Conservation (phyloP, 53 echinoderm and acorn worm species). For the Echinometra lucunter region DNA sequence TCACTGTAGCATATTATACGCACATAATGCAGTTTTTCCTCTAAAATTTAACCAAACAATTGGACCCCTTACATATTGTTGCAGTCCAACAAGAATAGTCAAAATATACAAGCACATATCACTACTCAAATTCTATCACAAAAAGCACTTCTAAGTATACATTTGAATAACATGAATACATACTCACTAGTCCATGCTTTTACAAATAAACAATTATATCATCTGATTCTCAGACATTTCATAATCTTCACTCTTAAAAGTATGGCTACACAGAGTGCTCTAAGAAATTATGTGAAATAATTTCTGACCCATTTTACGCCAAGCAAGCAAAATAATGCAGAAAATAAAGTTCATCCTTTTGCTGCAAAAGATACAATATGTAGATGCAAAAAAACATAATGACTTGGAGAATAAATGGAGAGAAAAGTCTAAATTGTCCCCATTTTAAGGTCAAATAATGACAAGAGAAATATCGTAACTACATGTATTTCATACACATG, state of each 20-base stretch:
- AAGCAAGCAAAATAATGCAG: slow-evolving; percentile 21
- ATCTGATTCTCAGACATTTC: neutral
- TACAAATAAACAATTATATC: neutral
- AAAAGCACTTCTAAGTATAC: slow-evolving; percentile 50
- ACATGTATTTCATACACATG: slow-evolving; percentile 26
- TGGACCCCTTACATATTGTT: neutral
- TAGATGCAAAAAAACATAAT: neutral
- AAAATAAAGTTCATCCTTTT: neutral
- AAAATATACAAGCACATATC: slow-evolving; percentile 50
- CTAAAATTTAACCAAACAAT: neutral
- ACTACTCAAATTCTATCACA: slow-evolving; percentile 42
- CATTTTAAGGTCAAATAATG: neutral
- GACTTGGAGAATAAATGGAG: neutral
- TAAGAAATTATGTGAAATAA: neutral
- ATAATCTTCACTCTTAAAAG: neutral
- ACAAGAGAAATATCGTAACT: neutral
- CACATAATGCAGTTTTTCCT: neutral
- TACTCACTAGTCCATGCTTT: neutral
- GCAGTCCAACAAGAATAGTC: neutral
- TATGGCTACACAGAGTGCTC: slow-evolving; percentile 4
- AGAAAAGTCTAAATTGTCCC: neutral
- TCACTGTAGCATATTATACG: neutral
- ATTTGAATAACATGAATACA: slow-evolving; percentile 32
- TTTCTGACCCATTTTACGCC: neutral
- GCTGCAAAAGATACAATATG: neutral